Evolutionary conservation across 2,888 invertebrate species (phyloP), one percentile per base, ranked within the genome.

Genomic region (Tribolium freemani): DNA sequence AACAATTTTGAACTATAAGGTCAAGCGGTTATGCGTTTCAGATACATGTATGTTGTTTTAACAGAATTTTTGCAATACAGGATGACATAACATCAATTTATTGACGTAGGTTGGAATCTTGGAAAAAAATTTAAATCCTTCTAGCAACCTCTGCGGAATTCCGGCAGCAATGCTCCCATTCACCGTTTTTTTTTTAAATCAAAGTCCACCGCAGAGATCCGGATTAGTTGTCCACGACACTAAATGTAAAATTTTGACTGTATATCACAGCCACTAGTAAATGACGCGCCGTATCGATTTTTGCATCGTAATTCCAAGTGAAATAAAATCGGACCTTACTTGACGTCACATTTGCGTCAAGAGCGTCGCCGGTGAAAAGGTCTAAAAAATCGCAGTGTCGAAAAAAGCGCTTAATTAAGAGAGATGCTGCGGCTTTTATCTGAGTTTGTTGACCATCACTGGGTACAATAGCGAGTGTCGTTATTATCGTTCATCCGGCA

Each of bases 401-500:
- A 68, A 58, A 50, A 16, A 58, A 51, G 38, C 31, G 60, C 44
- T 45, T 58, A 69, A 69, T 69, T 60, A 51, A 60, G 6, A 51
- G 50, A 60, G 38, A 26, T 45, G 56, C 4, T 5, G 56, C 11
- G 9, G 16, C 46, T 48, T 51, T 38, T 13, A 26, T 48, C 26
- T n/a, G 51, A 44, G 48, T 38, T 21, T 51, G 38, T 50, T 64
- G 64, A 30, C 56, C 48, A 46, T 46, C 46, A 1, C 48, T 1
- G 10, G 13, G 16, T 46, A 30, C 30, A 53, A 64, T 56, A 56
- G 53, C 26, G 30, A 61, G 50, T 8, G 21, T 70, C 5, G 5
- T 26, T 26, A 69, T 72, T 63, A 72, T 64, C 69, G 63, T 72
- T 46, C 68, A 72, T 72, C 72, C 72, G 73, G 30, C 57, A n/a